Evolutionary conservation across 2,888 invertebrate genomes (phyloP), one percentile per base, ranked within the genome.

Genomic region (Exocentrus adspersus): DNA sequence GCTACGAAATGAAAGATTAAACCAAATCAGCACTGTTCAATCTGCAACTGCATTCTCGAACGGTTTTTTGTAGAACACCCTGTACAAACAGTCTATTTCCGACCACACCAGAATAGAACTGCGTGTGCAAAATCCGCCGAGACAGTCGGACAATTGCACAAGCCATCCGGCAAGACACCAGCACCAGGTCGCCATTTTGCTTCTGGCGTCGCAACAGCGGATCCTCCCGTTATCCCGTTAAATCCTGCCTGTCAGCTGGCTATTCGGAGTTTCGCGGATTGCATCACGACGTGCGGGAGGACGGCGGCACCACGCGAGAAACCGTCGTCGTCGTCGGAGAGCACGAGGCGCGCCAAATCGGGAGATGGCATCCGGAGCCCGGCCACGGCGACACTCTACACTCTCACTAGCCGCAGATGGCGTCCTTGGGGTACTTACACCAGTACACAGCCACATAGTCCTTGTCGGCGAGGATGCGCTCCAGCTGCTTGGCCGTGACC

Each of bases 371-470:
- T 72, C 65, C 66, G 21, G 16, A 20, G 17, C 30, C 61, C 61
- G 46, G 54, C 58, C 62, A 42, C 21, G 64, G 42, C 21, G 66
- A 61, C 61, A 67, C 66, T 60, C 60, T 67, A 67, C 67, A 65
- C 65, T 65, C 61, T 62, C 66, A 65, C 67, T 53, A 41, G 50
- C 46, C 57, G 56, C 52, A 43, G 51, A 10, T 45, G 37, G 17
- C n/a, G 45, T 43, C 54, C 53, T 59, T 51, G 20, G 21, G 57
- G 53, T 86, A 94, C 95, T 95, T 92, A 95, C 95, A 95, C 94
- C 95, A 95, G 86, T 92, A 95, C 85, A 95, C 95, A 83, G 95
- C 95, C 84, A 95, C 94, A 87, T 92, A 94, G 86, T 94, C 94
- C 89, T 94, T 94, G 78, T 94, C 93, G 84, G 90, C 89, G 83